Conservation (phyloP, 1,140 invertebrate species). For the Paraescarpia echinospica region DNA sequence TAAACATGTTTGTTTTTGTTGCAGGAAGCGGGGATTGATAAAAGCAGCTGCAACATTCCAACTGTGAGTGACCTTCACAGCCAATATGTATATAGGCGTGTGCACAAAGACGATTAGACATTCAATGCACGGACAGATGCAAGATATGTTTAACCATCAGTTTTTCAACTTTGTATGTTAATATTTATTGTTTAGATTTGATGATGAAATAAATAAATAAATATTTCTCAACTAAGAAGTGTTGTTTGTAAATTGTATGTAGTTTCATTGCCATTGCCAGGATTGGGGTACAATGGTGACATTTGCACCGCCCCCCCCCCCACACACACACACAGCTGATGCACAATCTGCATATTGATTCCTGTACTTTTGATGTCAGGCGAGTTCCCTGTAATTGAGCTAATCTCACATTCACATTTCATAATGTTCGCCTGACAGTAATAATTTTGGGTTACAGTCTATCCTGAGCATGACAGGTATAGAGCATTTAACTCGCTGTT, state of each 20-base stretch:
- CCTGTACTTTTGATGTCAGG: no score
- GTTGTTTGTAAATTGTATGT: neutral
- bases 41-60: neutral
- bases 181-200: neutral
- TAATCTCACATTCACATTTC: no score
- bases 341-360: no score
- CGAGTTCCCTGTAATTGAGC: no score
- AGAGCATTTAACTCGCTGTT: no score
- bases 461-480: no score
- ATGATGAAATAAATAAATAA: neutral
- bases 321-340: no score
- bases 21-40: neutral
- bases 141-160: neutral
- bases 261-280: no score
- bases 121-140: neutral
- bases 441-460: no score
- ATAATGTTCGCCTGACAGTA: no score
- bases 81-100: neutral
- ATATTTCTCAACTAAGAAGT: neutral
- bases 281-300: no score
- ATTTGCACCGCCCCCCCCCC: no score
- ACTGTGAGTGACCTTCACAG: neutral
- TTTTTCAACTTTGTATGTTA: neutral
- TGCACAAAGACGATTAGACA: neutral
- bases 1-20: neutral